Base-by-base conservation (phyloP, 2,888 invertebrate species). In the Bimastos eiseni region DNA sequence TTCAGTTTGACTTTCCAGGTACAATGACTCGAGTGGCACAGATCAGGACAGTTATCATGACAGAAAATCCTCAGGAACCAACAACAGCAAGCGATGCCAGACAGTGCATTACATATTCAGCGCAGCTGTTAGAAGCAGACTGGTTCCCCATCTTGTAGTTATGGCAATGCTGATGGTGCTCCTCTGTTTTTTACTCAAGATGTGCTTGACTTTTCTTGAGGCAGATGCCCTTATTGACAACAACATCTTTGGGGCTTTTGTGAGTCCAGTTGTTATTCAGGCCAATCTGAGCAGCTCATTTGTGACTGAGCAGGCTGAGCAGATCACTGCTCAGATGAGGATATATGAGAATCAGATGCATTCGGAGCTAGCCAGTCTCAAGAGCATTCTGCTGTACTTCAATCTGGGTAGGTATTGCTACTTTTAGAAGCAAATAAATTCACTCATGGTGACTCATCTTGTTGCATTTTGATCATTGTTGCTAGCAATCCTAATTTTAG, bases 321-420 rank as follows among this genome's bases (percentile, higher is more conserved):
- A 94, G 92, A 92, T 94, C 91, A 94, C 93, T 89, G 89, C 90
- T 6, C 91, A 92, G 88, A 91, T 92, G 91, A 91, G 90, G 37
- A 91, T 92, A 36, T 92, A 92, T 89, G 91, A 92, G 91, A 90
- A 89, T 33, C 92, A 92, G 89, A 92, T 92, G 92, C 89, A 88
- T 30, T 91, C 92, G 4, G 92, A 92, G 55, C 90, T 92, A 83
- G 89, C 91, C 24, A 90, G 91, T 89, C 90, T 92, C n/a, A 86
- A 92, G 89, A 92, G 91, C 88, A 91, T 92, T 91, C 44, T 92
- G 36, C 89, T 91, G 17, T 91, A 91, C 90, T 92, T 92, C 89
- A 91, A 92, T 84, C 38, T 90, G 89, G 92, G 92, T 92, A 38
- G 89, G 90, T 90, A 33, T 49, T 41, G 36, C 34, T n/a, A 21